A percentile compares a stretch with the other conserved stretches of the same genome.
Conservation (phyloP, 2,888 invertebrate species). For the Patella depressa region DNA sequence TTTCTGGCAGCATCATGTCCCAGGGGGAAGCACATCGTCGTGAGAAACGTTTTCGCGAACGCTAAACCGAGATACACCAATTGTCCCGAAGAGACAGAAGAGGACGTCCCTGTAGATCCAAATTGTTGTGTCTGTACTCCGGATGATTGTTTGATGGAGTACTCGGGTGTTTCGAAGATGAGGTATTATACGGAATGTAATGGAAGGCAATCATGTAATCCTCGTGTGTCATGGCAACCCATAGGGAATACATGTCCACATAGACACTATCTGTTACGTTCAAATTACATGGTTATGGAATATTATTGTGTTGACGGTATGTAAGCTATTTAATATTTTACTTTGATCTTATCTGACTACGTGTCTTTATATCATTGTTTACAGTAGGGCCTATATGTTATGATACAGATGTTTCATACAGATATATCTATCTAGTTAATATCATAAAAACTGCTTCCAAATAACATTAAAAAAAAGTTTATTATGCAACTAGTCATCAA, state of each 20-base stretch:
- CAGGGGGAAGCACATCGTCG: neutral
- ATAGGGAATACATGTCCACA: neutral
- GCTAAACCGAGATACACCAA: neutral
- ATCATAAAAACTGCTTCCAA: no score
- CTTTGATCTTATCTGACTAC: no score
- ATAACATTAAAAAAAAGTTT: no score
- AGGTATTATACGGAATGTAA: neutral
- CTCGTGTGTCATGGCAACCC: neutral
- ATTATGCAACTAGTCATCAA: no score
- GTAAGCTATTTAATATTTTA: neutral
- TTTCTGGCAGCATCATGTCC: neutral
- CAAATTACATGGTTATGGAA: slow-evolving; percentile 3
- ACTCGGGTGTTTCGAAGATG: neutral
- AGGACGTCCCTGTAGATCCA: neutral
- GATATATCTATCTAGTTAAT: no score
- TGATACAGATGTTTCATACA: no score
- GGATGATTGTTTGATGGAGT: slow-evolving; percentile 4
- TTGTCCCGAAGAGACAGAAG: neutral
- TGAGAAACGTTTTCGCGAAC: neutral
- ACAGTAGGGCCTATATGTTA: no score
- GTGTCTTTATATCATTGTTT: no score
- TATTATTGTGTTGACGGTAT: neutral
- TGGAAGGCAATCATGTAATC: neutral
- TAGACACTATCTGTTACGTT: neutral
- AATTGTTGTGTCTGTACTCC: neutral